Evolutionary conservation across 2,113 vertebrate genomes (phyloP).

Genomic region (Oryzias melastigma): DNA sequence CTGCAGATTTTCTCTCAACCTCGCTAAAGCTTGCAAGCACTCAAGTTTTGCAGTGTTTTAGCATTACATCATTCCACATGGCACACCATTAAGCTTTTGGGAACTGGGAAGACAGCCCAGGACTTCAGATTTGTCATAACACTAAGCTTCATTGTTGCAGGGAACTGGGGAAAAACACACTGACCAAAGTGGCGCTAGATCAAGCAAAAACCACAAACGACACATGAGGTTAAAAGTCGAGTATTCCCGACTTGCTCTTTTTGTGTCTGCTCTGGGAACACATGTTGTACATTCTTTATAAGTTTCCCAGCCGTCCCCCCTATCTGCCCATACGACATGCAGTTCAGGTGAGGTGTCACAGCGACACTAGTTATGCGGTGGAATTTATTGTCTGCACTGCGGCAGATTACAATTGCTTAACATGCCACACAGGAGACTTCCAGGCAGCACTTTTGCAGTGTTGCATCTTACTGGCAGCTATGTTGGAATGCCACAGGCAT

Average conservation of each 20-base stretch:
- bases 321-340: slow-evolving; percentile 61
- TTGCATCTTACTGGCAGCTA: slow-evolving; percentile 67
- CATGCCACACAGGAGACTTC: slow-evolving; percentile 72
- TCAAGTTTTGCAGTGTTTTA: slow-evolving; percentile 74
- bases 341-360: slow-evolving; percentile 70
- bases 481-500: slow-evolving; percentile 56
- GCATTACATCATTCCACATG: slow-evolving; percentile 77
- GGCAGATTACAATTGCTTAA: slow-evolving; percentile 79
- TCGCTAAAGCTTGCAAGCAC: slow-evolving; percentile 62
- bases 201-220: slow-evolving; percentile 60
- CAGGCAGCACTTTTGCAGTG: slow-evolving; percentile 64
- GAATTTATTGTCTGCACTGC: slow-evolving; percentile 78
- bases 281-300: slow-evolving; percentile 47
- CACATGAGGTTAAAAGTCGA: slow-evolving; percentile 35
- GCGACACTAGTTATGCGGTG: slow-evolving; percentile 71
- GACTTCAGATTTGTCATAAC: slow-evolving; percentile 67
- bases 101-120: slow-evolving; percentile 63
- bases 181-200: slow-evolving; percentile 48
- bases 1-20: slow-evolving; percentile 40
- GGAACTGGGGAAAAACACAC: slow-evolving; percentile 62
- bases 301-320: slow-evolving; percentile 35
- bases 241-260: slow-evolving; percentile 37
- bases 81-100: slow-evolving; percentile 73
- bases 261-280: slow-evolving; percentile 47
- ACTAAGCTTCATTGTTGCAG: slow-evolving; percentile 63